These are phyloP conservation scores for Salminus brasiliensis DNA, from an alignment of 2,113 vertebrate species.

Conservation along the genomic window DNA sequence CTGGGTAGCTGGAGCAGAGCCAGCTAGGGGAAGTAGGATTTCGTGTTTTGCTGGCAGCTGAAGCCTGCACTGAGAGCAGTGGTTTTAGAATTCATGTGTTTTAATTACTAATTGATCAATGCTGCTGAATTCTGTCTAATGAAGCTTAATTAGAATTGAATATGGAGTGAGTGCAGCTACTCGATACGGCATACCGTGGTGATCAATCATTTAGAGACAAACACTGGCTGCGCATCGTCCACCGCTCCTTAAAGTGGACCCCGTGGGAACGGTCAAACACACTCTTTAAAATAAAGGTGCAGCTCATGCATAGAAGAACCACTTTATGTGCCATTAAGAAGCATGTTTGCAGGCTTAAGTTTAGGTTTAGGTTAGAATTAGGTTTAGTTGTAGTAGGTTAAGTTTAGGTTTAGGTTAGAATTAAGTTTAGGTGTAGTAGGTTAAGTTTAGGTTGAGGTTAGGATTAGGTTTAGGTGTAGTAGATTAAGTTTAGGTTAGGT, in stretches of 20 bases:
- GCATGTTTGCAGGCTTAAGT: too few relatives aligned
- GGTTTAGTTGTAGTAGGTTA: too few relatives aligned
- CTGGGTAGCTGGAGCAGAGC: constrained; percentile 48
- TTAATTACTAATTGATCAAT: constrained; percentile 43
- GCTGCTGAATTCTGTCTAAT: constrained; percentile 44
- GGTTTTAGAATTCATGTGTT: constrained; percentile 32
- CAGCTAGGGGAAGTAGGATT: constrained; percentile 32
- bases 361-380: too few relatives aligned
- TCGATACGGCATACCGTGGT: constrained; percentile 30
- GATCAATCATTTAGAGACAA: constrained; percentile 66
- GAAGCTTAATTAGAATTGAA: constrained; percentile 52
- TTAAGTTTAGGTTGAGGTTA: too few relatives aligned
- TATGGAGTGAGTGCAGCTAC: constrained; percentile 30
- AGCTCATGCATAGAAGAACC: too few relatives aligned
- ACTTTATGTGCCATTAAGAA: too few relatives aligned
- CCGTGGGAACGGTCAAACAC: not conserved
- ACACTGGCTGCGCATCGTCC: constrained; percentile 33
- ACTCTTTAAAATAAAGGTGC: too few relatives aligned
- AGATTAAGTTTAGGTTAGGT: too few relatives aligned
- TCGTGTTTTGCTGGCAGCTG: too few relatives aligned
- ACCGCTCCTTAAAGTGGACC: not conserved
- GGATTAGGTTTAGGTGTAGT: too few relatives aligned
- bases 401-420: too few relatives aligned
- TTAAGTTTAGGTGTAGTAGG: too few relatives aligned
- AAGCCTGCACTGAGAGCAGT: not conserved